Evolutionary conservation across 2,797 vertebrate genomes (phyloP).

Genomic region (Pseudomugil gertrudae): DNA sequence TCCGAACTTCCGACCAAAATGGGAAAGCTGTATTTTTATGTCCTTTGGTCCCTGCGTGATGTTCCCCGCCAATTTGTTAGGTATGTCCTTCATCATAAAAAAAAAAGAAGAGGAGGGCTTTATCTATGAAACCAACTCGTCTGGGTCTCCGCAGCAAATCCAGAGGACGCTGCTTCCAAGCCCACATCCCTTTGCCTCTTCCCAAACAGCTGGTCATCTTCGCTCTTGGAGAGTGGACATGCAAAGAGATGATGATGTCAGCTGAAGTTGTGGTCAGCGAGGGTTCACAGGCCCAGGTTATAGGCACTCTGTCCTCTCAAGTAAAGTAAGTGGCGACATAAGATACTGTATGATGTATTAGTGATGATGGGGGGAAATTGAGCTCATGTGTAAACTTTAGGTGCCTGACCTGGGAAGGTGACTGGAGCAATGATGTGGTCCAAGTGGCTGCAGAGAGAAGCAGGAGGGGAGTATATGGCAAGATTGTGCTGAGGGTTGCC

Average conservation of each 20-base stretch:
- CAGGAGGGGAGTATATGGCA: slow-evolving; percentile 82
- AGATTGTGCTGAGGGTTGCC: slow-evolving; percentile 84
- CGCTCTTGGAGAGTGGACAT: slow-evolving; percentile 86
- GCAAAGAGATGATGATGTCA: slow-evolving; percentile 62
- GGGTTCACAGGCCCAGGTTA: slow-evolving; percentile 71
- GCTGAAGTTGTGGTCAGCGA: slow-evolving; percentile 84
- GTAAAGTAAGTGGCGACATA: slow-evolving; percentile 69
- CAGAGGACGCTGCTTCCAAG: slow-evolving; percentile 82
- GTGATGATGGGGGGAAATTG: not conserved
- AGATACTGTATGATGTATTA: not conserved
- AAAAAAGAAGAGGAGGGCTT: rapidly evolving
- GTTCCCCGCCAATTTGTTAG: slow-evolving; percentile 84
- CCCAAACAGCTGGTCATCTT: slow-evolving; percentile 88
- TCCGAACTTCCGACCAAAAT: slow-evolving; percentile 35
- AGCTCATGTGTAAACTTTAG: slow-evolving; percentile 62
- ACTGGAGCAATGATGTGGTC: slow-evolving; percentile 83
- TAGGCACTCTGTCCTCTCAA: slow-evolving; percentile 79
- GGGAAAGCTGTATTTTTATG: slow-evolving; percentile 81
- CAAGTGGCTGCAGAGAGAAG: slow-evolving; percentile 77
- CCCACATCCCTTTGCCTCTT: slow-evolving; percentile 85
- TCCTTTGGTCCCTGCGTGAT: slow-evolving; percentile 83
- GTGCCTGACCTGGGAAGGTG: slow-evolving; percentile 88
- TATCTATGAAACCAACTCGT: not conserved
- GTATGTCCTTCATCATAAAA: slow-evolving; percentile 51
- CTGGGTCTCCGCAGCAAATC: slow-evolving; percentile 76